These are phyloP conservation scores for Venusia cambrica DNA, from an alignment of 2,888 invertebrate species.

Conservation along the genomic window DNA sequence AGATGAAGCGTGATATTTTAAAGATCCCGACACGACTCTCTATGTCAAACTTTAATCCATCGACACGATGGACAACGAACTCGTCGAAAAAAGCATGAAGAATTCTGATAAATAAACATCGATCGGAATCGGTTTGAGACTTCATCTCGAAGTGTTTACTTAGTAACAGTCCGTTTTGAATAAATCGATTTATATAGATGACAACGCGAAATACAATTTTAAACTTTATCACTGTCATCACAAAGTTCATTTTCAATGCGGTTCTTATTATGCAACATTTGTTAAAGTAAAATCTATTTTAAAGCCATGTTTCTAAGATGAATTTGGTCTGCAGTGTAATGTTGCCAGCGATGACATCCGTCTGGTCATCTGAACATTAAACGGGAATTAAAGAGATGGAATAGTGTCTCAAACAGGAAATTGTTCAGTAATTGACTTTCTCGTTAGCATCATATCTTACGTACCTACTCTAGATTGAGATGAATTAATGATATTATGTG, in stretches of 20 bases:
- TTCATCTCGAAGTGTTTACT: slow-evolving; percentile 71
- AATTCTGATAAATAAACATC: slow-evolving; percentile 71
- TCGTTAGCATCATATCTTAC: slow-evolving; percentile 37
- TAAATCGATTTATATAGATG: slow-evolving; percentile 62
- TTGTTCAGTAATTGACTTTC: slow-evolving; percentile 44
- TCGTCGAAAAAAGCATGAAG: slow-evolving; percentile 63
- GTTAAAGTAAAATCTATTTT: slow-evolving; percentile 38
- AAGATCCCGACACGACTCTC: slow-evolving; percentile 53
- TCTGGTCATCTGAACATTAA: slow-evolving; percentile 44
- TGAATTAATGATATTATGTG: slow-evolving; percentile 26
- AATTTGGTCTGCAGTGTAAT: slow-evolving; percentile 30
- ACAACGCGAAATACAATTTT: slow-evolving; percentile 7
- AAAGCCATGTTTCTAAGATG: slow-evolving; percentile 33
- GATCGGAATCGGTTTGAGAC: slow-evolving; percentile 65
- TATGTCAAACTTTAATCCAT: slow-evolving; percentile 50
- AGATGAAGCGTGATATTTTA: slow-evolving; percentile 44
- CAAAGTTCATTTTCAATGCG: slow-evolving; percentile 13
- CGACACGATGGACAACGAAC: slow-evolving; percentile 57
- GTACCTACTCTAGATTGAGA: slow-evolving; percentile 29
- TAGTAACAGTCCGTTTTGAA: slow-evolving; percentile 73
- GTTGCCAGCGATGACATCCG: slow-evolving; percentile 50
- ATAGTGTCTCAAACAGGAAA: slow-evolving; percentile 44
- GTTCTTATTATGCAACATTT: slow-evolving; percentile 19
- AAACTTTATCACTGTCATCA: slow-evolving; percentile 15
- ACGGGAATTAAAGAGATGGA: slow-evolving; percentile 40